Evolutionary conservation across 2,888 invertebrate genomes (phyloP).

Genomic region (Cacoxenus indagator): DNA sequence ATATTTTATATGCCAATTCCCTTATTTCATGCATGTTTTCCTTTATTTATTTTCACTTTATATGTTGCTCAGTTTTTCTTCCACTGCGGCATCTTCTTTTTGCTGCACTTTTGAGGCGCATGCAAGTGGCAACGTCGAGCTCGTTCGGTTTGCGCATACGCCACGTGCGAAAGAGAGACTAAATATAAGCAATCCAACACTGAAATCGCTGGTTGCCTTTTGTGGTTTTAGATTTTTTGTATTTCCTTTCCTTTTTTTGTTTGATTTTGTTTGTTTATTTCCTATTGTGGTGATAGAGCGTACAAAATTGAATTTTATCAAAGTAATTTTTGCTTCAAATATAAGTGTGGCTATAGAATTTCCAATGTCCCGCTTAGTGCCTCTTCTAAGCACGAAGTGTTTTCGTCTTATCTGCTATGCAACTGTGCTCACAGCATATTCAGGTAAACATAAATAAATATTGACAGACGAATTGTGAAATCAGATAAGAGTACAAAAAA

Average conservation of each 20-base stretch:
- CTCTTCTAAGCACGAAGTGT: too few relatives aligned
- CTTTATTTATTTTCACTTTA: constrained; percentile 14
- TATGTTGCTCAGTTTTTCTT: background rate
- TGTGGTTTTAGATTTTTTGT: background rate
- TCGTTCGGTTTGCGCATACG: background rate
- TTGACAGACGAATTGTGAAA: too few relatives aligned
- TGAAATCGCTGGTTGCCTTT: background rate
- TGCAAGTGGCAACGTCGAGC: background rate
- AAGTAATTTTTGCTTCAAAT: background rate
- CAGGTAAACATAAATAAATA: too few relatives aligned
- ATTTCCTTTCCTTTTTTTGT: background rate
- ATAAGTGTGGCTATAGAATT: background rate
- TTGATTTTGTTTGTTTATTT: background rate
- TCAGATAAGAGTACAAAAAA: too few relatives aligned
- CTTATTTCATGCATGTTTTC: background rate
- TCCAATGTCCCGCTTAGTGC: background rate
- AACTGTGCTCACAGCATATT: too few relatives aligned
- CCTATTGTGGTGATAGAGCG: too few relatives aligned
- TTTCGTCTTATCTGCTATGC: too few relatives aligned
- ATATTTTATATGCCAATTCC: constrained; percentile 14
- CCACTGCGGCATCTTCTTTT: background rate
- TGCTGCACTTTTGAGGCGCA: too few relatives aligned
- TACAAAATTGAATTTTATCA: background rate
- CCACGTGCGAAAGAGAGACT: too few relatives aligned
- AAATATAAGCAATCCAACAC: too few relatives aligned